phyloP scores from a whole-genome alignment of 2,113 vertebrate species.

The Paradoxurus hermaphroditus region DNA sequence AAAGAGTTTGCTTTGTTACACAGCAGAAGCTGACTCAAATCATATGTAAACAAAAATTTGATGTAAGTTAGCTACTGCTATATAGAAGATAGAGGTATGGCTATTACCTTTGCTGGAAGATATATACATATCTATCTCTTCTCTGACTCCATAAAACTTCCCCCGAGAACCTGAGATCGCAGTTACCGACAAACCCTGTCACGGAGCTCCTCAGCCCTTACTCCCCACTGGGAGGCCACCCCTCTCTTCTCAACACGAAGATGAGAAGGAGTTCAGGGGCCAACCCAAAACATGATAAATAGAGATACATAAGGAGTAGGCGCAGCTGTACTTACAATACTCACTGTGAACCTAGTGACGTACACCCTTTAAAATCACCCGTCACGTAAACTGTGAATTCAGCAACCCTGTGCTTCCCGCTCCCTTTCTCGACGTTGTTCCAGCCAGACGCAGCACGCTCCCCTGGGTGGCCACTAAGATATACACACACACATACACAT shows the following conservation, averaged over 20 bases:
- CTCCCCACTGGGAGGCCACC: fast-evolving
- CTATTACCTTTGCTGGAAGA: background rate
- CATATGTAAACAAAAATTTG: background rate
- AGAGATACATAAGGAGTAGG: fast-evolving
- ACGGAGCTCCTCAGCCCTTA: background rate
- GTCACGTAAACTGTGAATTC: background rate
- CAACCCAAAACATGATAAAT: fast-evolving
- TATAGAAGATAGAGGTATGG: background rate
- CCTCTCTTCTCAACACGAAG: background rate
- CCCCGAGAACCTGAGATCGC: background rate
- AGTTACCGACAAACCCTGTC: background rate
- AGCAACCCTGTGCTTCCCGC: background rate
- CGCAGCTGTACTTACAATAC: too few relatives aligned
- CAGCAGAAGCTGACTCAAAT: background rate
- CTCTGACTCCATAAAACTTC: too few relatives aligned
- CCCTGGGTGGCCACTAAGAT: slow-evolving; percentile 28
- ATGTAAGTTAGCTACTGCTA: background rate
- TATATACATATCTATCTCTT: background rate
- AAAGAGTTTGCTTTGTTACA: background rate
- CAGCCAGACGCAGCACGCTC: background rate
- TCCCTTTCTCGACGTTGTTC: background rate
- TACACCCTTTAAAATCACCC: background rate
- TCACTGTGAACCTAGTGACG: background rate
- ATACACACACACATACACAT: too few relatives aligned
- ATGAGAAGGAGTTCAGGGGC: background rate